Percentiles rank a stretch among this genome's conserved stretches.
These are phyloP conservation scores for Ashinkailepas kermadecensis DNA, from an alignment of 2,888 invertebrate species.

Conservation along the genomic window DNA sequence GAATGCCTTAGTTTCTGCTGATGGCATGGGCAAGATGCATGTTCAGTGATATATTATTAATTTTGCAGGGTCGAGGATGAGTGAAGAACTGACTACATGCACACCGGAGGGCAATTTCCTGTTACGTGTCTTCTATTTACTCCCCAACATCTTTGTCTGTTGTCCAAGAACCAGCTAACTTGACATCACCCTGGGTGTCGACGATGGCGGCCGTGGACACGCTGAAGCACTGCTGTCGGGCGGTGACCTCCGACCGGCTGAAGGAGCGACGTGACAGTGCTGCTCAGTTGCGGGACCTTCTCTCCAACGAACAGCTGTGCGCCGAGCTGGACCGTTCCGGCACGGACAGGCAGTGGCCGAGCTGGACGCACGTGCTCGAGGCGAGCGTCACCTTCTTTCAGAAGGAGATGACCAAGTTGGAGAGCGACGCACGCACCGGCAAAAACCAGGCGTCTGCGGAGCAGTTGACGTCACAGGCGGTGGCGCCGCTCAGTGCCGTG, in stretches of 20 bases:
- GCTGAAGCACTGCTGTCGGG: not conserved
- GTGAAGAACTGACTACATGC: too few relatives aligned
- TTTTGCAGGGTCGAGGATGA: too few relatives aligned
- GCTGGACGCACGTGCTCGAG: not conserved
- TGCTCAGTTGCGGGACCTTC: not conserved
- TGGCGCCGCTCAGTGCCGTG: not conserved
- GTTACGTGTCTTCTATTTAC: too few relatives aligned
- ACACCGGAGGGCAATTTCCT: too few relatives aligned
- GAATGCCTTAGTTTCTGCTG: too few relatives aligned
- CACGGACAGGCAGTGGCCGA: not conserved
- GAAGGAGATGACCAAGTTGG: constrained; percentile 5
- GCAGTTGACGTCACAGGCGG: not conserved
- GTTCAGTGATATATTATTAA: too few relatives aligned
- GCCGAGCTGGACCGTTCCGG: not conserved
- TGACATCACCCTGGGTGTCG: not conserved
- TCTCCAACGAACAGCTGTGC: not conserved
- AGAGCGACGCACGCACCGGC: not conserved
- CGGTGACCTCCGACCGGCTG: not conserved
- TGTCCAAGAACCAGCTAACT: too few relatives aligned
- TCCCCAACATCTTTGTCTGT: too few relatives aligned
- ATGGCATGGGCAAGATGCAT: too few relatives aligned
- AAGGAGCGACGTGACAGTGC: not conserved
- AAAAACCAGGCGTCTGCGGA: not conserved
- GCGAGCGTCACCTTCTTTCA: not conserved
- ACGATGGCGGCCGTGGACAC: not conserved